Evolutionary conservation across 2,888 invertebrate species (phyloP), one percentile per base, ranked within the genome.

Genomic region (Melangyna quadrimaculata): DNA sequence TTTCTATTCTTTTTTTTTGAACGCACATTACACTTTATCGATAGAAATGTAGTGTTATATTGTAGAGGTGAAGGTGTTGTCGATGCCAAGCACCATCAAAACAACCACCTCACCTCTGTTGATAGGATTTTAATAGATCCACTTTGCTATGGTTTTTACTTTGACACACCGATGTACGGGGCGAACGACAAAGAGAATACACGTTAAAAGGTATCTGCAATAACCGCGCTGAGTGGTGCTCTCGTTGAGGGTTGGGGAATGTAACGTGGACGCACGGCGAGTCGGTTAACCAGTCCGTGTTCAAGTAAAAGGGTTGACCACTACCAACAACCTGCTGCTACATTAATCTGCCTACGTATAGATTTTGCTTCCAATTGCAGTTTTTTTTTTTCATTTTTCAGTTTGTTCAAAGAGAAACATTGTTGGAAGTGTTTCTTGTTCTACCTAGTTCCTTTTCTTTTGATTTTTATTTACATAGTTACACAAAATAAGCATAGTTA

Each of bases 41-140:
- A 37, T 37, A 24, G 29, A 43, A 27, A 14, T 14, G 19, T 24
- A 10, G 14, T 12, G 22, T 27, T 12, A 22, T 8, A 24, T 37
- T n/a, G 10, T 12, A 27, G 14, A 14, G 19, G 53, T 24, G 24
- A 32, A 55, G 67, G 65, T 27, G 43, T 19, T 7, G 45, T 29
- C 59, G 32, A 37, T 27, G 63, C 24, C 22, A 51, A 45, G 53
- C 59, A 72, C 61, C 35, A 59, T 22, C 24, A 51, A 14, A 55
- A 48, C 27, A 35, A 51, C 67, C 67, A 35, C 51, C 51, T 35
- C 24, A 45, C 57, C 55, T 53, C 40, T 63, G 70, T 78, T 78
- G 86, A 78, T 81, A 77, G 80, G 81, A 81, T 73, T 81, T 86
- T 86, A 81, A 86, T 81, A 81, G 77, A 86, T 81, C 86, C 51